Conservation (phyloP, 2,888 invertebrate genomes). For the Unio pictorum region DNA sequence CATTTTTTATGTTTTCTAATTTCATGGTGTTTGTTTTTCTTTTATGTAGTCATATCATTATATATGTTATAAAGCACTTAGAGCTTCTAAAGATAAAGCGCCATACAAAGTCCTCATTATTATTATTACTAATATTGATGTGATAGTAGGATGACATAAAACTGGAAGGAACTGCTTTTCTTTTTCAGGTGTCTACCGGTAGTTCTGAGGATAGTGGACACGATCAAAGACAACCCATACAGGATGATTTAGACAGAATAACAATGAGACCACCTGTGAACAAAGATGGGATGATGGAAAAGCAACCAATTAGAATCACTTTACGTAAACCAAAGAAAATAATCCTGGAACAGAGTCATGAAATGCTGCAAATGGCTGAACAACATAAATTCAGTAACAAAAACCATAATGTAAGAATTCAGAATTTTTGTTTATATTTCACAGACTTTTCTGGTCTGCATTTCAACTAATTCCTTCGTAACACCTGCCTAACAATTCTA, state of each 20-base stretch:
- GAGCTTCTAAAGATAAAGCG: no score
- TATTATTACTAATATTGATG: no score
- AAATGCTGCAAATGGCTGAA: conserved; percentile 41
- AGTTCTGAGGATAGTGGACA: conserved; percentile 15
- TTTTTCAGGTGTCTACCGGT: no score
- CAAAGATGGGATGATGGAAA: conserved; percentile 18
- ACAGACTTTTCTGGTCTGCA: background rate
- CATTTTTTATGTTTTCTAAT: no score
- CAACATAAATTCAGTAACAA: conserved; percentile 16
- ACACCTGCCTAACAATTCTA: background rate
- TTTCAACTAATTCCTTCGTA: background rate
- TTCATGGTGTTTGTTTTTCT: no score
- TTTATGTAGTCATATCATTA: no score
- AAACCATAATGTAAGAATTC: conserved; percentile 10
- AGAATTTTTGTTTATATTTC: background rate
- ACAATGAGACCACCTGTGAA: conserved; percentile 13
- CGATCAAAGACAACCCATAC: conserved; percentile 16
- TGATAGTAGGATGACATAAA: no score
- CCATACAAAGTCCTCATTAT: no score
- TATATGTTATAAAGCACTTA: no score
- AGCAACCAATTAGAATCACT: conserved; percentile 40
- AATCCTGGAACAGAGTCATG: conserved; percentile 31
- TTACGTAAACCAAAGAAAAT: conserved; percentile 40
- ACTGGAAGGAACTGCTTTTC: no score
- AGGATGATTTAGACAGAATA: conserved; percentile 20